Percentiles rank a stretch among this genome's conserved stretches.
Conservation (phyloP, 2,888 invertebrate species). For the Harpalus rufipes region DNA sequence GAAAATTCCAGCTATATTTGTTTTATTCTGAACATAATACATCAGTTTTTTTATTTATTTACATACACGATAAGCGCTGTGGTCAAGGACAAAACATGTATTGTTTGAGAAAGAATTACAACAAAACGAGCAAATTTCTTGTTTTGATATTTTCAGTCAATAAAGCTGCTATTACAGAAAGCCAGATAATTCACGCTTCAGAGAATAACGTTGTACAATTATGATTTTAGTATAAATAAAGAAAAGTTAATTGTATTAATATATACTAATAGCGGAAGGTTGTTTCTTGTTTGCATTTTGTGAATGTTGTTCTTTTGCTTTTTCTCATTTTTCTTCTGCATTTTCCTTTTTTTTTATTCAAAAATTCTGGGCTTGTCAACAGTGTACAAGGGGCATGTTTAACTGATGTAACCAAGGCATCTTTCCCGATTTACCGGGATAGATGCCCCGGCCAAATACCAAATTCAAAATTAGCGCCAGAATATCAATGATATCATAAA, state of each 20-base stretch:
- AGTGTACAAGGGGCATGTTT: too few species aligned
- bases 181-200: background rate
- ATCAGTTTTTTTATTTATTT: slow-evolving; percentile 7
- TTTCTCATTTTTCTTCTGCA: too few species aligned
- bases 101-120: background rate
- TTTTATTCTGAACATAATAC: slow-evolving; percentile 3
- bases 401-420: too few species aligned
- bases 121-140: background rate
- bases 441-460: too few species aligned
- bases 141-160: background rate
- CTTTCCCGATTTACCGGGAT: too few species aligned
- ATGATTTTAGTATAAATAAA: background rate
- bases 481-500: too few species aligned
- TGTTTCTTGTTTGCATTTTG: too few species aligned
- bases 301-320: too few species aligned
- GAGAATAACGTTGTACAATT: background rate
- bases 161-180: background rate
- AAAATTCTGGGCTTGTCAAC: too few species aligned
- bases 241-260: background rate
- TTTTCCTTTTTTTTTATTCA: too few species aligned
- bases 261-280: too few species aligned
- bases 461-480: too few species aligned
- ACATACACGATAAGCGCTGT: slow-evolving; percentile 1
- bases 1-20: background rate
- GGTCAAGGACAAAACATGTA: background rate